phyloP scores from a whole-genome alignment of 2,113 vertebrate species.

The Microtus richardsoni region DNA sequence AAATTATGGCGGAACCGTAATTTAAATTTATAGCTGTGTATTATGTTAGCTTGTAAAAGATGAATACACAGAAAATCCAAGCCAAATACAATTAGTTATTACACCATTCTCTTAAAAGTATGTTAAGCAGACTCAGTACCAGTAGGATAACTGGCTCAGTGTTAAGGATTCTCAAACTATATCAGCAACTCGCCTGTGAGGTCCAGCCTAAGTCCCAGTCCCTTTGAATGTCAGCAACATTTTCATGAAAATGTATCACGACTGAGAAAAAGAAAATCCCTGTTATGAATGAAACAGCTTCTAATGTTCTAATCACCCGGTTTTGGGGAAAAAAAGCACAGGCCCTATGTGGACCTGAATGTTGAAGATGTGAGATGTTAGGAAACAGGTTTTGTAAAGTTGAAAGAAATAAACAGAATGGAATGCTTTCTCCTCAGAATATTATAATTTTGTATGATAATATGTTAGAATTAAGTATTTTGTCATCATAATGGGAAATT shows the following conservation, averaged over 20 bases:
- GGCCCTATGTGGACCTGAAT: not conserved
- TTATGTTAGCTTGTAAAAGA: not conserved
- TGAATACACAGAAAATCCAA: not conserved
- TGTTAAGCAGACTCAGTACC: not conserved
- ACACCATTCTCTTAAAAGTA: not conserved
- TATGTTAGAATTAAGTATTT: not conserved
- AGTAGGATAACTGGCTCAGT: not conserved
- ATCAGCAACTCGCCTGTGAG: not conserved
- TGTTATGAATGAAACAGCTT: not conserved
- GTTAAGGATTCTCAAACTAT: not conserved
- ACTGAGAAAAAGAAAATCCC: not conserved
- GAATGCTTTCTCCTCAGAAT: not conserved
- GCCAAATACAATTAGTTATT: not conserved
- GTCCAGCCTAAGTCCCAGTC: not conserved
- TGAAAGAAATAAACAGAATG: not conserved
- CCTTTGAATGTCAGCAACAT: not conserved
- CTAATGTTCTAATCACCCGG: not conserved
- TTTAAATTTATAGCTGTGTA: not conserved
- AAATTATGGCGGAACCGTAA: not conserved
- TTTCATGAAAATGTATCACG: not conserved
- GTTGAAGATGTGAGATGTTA: not conserved
- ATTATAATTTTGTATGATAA: not conserved
- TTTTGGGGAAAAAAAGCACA: not conserved
- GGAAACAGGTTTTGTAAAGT: slow-evolving; percentile 29
- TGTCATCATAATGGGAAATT: not conserved